A percentile compares a stretch with the other conserved stretches of the same genome.
Conservation (phyloP, 2,797 vertebrate genomes). For the Gymnocypris eckloni region DNA sequence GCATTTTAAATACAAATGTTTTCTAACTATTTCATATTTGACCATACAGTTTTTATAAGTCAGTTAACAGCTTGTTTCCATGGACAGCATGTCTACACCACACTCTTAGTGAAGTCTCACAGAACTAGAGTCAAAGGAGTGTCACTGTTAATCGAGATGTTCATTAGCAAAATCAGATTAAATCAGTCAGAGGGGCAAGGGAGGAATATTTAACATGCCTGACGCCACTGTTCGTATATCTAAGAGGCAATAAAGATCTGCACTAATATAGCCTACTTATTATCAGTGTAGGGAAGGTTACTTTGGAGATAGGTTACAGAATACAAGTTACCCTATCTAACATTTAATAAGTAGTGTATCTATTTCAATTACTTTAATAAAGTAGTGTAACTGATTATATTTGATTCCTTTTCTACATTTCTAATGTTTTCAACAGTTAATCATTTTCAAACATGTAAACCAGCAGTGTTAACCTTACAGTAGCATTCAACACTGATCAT, state of each 20-base stretch:
- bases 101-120: not conserved
- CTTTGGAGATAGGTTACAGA: no score
- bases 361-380: no score
- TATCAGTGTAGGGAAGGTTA: not conserved
- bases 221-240: not conserved
- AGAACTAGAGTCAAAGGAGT: slow-evolving; percentile 6
- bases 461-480: no score
- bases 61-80: not conserved
- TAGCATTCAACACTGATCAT: no score
- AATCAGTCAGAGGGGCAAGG: not conserved
- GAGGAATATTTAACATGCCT: slow-evolving; percentile 9
- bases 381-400: no score
- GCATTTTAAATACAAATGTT: not conserved
- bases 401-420: no score
- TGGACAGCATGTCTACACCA: not conserved
- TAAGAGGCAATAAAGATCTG: not conserved
- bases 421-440: no score
- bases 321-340: no score
- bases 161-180: slow-evolving; percentile 20
- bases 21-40: not conserved
- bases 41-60: not conserved
- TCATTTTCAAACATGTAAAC: no score
- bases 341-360: no score
- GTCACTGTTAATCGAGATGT: not conserved
- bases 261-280: not conserved